Base-by-base conservation (phyloP, 2,113 vertebrate genomes). In the Antennarius striatus region DNA sequence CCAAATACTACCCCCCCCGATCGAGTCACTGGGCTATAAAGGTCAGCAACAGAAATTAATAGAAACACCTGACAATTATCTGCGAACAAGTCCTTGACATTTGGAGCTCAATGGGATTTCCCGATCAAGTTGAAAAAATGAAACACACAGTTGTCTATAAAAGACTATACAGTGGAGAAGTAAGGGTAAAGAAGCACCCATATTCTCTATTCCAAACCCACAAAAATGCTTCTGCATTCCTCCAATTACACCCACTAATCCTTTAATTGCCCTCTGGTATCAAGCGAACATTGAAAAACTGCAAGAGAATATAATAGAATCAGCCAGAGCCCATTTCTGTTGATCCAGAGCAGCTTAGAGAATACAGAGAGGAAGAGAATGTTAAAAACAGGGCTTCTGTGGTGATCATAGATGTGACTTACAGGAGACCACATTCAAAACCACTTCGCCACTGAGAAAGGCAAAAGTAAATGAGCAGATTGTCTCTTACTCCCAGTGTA, bases 401-500 rank as follows among this genome's bases (percentile, higher is more conserved):
- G 15, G 2, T n/a, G 1, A 63, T 17, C 57, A 6, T 48, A 16
- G 45, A 14, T 54, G 61, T 14, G 63, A 68, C 46, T 39, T 32
- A 9, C 43, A 63, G 48, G 17, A n/a, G 32, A 61, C 60, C 69
- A 42, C 69, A 73, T 40, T 66, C 15, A n/a, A 55, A 76, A 53
- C 59, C 50, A 28, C 39, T 54, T 14, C 4, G 29, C 22, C 42
- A 53, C 67, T 14, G 71, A 59, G 79, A 76, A 63, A 64, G 68
- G 10, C 61, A 14, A 46, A 60, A 54, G 45, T 56, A 68, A 61
- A 77, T 39, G 16, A 73, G 59, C 0, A 42, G 78, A 79, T 88
- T 40, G 67, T 74, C 76, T 70, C 62, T 48, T 59, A 43, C 58
- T 52, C 50, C 22, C 58, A 29, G 68, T 71, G 75, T 65, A 77